Evolutionary conservation across 2,888 invertebrate genomes (phyloP).

Genomic region (Rhagium mordax): DNA sequence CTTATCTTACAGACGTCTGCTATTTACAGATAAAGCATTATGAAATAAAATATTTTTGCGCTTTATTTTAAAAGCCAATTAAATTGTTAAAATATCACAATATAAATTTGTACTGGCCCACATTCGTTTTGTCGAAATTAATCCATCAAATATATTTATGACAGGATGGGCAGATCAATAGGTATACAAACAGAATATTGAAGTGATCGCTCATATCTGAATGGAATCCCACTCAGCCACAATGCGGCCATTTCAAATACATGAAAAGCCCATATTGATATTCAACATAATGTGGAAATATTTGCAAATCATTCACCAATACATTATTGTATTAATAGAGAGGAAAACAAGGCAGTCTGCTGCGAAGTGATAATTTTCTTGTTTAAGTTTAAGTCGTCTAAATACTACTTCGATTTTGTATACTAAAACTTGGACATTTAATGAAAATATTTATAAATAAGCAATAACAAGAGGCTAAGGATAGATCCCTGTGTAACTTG

Average conservation of each 20-base stretch:
- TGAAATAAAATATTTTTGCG: too few species aligned
- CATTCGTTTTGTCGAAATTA: constrained; percentile 19
- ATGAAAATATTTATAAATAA: too few species aligned
- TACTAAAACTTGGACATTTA: too few species aligned
- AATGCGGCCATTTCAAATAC: constrained; percentile 24
- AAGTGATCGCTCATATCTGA: constrained; percentile 42
- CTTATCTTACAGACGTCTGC: too few species aligned
- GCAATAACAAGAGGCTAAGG: too few species aligned
- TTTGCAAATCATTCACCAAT: constrained; percentile 29
- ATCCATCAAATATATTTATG: constrained; percentile 33
- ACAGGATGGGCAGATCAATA: constrained; percentile 24
- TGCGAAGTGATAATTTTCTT: too few species aligned
- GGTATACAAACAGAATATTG: constrained; percentile 22
- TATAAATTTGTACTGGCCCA: constrained; percentile 13
- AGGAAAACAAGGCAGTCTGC: too few species aligned
- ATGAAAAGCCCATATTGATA: constrained; percentile 27
- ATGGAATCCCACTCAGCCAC: constrained; percentile 29
- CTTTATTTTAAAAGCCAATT: too few species aligned
- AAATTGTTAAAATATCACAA: background rate
- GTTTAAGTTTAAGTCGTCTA: too few species aligned
- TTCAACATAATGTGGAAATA: constrained; percentile 21
- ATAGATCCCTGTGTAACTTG: too few species aligned
- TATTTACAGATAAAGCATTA: too few species aligned
- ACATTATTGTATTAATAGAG: background rate
- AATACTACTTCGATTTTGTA: too few species aligned